A percentile compares a stretch with the other conserved stretches of the same genome.
Conservation (phyloP, 2,888 invertebrate species). For the Eremobia ochroleuca region DNA sequence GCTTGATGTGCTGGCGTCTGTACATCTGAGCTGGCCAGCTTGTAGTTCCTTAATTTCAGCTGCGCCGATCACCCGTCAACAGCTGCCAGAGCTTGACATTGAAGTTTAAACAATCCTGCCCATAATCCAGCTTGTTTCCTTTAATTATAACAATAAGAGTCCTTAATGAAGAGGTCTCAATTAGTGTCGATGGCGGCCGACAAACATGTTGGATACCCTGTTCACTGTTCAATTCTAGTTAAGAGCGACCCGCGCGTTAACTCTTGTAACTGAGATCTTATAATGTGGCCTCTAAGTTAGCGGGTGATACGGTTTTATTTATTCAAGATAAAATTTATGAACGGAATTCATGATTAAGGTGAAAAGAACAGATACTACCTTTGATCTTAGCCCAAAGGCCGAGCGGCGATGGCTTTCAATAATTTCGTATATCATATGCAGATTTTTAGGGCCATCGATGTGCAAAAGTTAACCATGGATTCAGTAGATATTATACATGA, state of each 20-base stretch:
- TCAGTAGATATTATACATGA: too few species aligned
- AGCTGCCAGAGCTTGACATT: not conserved
- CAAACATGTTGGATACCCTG: constrained; percentile 77
- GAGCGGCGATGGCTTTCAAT: too few species aligned
- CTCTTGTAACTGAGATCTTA: constrained; percentile 79
- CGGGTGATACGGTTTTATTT: constrained; percentile 37
- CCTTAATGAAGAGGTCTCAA: constrained; percentile 54
- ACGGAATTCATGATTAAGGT: too few species aligned
- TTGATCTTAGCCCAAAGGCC: too few species aligned
- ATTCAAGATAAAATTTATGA: not conserved
- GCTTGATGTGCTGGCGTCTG: too few species aligned
- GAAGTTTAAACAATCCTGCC: constrained; percentile 1
- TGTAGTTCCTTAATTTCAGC: not conserved
- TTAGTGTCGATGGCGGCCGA: constrained; percentile 58
- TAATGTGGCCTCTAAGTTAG: constrained; percentile 62
- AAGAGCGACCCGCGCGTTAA: constrained; percentile 77
- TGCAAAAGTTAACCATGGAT: too few species aligned
- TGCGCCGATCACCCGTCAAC: too few species aligned
- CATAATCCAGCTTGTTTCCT: constrained; percentile 13
- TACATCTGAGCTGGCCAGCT: too few species aligned
- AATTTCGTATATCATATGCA: too few species aligned
- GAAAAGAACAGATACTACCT: too few species aligned
- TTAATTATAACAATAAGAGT: constrained; percentile 36
- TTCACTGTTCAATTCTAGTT: constrained; percentile 77
- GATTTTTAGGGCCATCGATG: too few species aligned